Conservation (phyloP, 1,140 invertebrate species). For the Drosophila persimilis region DNA sequence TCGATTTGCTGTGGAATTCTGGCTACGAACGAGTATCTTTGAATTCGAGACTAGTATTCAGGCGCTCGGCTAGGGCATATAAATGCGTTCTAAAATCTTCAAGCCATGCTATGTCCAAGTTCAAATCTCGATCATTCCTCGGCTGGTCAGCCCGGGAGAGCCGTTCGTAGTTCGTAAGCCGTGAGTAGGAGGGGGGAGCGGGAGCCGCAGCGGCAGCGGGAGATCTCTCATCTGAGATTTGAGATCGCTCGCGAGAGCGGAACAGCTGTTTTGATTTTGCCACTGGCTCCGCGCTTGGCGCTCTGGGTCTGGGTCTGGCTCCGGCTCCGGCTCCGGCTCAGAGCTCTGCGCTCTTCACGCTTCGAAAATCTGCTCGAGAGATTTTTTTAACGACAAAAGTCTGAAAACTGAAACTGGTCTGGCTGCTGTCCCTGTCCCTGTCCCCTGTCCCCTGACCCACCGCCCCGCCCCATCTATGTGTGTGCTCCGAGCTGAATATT, state of each 20-base stretch:
- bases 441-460: background rate
- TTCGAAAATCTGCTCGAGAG: constrained; percentile 67
- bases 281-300: no score
- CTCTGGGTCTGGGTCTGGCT: constrained; percentile 8
- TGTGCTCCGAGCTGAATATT: background rate
- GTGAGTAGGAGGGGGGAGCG: no score
- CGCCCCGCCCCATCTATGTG: background rate
- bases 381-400: constrained; percentile 64
- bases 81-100: constrained; percentile 3
- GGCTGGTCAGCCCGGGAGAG: constrained; percentile 24
- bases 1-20: no score
- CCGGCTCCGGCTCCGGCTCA: no score
- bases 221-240: constrained; percentile 34
- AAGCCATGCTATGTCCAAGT: background rate
- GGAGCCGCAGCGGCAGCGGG: no score
- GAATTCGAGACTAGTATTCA: no score
- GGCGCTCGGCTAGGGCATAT: no score
- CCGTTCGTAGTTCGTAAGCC: no score
- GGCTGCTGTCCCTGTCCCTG: constrained; percentile 24
- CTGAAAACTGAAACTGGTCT: constrained; percentile 72
- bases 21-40: no score
- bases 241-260: constrained; percentile 38
- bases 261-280: constrained; percentile 62
- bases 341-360: constrained; percentile 48
- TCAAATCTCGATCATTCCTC: constrained; percentile 49